A percentile compares a stretch with the other conserved stretches of the same genome.
Evolutionary conservation across 2,888 invertebrate genomes (phyloP).

Genomic region (Darwinula stevensoni): DNA sequence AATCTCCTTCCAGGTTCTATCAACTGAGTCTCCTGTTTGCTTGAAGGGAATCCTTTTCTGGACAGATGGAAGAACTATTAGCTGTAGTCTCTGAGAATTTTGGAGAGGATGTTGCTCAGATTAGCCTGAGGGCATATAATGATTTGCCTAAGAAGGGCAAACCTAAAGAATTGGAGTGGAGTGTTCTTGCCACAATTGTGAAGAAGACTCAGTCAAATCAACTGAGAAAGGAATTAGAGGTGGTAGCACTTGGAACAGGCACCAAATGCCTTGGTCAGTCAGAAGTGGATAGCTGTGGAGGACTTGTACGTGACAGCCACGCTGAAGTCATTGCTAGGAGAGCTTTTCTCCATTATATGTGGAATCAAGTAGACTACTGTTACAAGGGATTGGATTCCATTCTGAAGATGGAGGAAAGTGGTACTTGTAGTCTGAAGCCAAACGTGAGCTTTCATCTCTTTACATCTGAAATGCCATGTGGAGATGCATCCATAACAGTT

Average conservation of each 20-base stretch:
- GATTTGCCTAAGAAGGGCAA: conserved; percentile 1
- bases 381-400: too few species aligned
- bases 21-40: too few species aligned
- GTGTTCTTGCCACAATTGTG: conserved; percentile 42
- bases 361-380: conserved; percentile 25
- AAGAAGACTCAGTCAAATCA: conserved; percentile 13
- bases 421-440: conserved; percentile 23
- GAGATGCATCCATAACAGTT: conserved; percentile 49
- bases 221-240: conserved; percentile 15
- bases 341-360: conserved; percentile 44
- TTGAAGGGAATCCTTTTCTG: too few species aligned
- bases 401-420: conserved; percentile 1
- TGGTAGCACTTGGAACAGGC: conserved; percentile 62
- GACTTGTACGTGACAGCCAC: conserved; percentile 60
- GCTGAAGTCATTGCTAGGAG: conserved; percentile 64
- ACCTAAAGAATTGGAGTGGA: conserved; percentile 33
- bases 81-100: too few species aligned
- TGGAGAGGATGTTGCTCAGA: too few species aligned
- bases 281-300: conserved; percentile 29
- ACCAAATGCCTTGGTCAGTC: conserved; percentile 59
- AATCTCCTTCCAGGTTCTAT: too few species aligned
- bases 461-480: conserved; percentile 65
- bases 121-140: too few species aligned
- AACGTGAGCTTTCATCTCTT: conserved; percentile 46
- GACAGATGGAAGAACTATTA: too few species aligned